phyloP scores from a whole-genome alignment of 2,888 invertebrate genomes.

The Macrophya alboannulata region DNA sequence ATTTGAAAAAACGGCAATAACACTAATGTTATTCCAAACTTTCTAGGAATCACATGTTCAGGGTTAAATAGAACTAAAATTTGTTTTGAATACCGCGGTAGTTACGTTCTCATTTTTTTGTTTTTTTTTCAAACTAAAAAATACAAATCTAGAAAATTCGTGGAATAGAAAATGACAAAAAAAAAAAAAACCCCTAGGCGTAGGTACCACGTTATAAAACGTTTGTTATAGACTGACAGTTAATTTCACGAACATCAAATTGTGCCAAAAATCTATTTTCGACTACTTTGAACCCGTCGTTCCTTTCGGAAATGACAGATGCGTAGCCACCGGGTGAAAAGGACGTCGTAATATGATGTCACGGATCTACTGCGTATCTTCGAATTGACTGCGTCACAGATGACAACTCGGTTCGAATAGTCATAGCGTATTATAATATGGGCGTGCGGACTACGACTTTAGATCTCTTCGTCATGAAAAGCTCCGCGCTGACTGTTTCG shows the following conservation, averaged over 20 bases:
- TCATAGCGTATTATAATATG: neutral
- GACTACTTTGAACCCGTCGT: neutral
- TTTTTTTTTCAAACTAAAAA: neutral
- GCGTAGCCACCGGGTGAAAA: too few species aligned
- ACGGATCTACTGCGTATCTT: slow-evolving; percentile 19
- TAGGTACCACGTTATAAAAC: neutral
- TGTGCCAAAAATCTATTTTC: slow-evolving; percentile 41
- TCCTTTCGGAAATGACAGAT: neutral
- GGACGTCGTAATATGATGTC: slow-evolving; percentile 12
- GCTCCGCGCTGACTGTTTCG: neutral
- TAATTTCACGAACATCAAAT: slow-evolving; percentile 26
- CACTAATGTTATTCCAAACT: neutral
- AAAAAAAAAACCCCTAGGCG: neutral
- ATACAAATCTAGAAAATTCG: neutral
- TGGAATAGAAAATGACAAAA: neutral
- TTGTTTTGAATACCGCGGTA: neutral
- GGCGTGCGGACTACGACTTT: neutral
- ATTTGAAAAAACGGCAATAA: neutral
- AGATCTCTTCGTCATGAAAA: slow-evolving; percentile 18
- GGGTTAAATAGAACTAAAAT: neutral
- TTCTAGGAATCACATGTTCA: slow-evolving; percentile 14
- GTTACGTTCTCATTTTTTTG: neutral
- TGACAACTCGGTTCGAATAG: slow-evolving; percentile 17
- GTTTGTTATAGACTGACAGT: slow-evolving; percentile 25
- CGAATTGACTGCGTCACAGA: slow-evolving; percentile 17